A percentile compares a stretch with the other conserved stretches of the same genome.
These are phyloP conservation scores for Meteorus cinctellus DNA, from an alignment of 2,888 invertebrate species.

Conservation along the genomic window DNA sequence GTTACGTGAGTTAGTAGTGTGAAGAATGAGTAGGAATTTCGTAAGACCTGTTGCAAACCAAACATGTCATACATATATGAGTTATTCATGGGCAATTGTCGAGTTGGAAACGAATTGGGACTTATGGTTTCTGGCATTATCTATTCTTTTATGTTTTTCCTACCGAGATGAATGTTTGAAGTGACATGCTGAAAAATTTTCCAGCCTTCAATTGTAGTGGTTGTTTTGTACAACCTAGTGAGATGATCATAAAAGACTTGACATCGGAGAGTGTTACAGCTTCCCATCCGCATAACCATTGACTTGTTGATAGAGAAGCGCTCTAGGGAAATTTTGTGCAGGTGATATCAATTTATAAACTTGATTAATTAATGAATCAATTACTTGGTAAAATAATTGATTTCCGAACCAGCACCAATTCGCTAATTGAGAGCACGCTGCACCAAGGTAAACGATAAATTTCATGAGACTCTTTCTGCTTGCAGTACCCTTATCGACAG, in stretches of 20 bases:
- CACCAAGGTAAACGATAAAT: constrained; percentile 58
- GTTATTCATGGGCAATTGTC: not conserved
- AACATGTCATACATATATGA: constrained; percentile 19
- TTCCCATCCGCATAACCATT: constrained; percentile 62
- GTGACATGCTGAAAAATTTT: constrained; percentile 57
- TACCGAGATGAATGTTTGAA: constrained; percentile 60
- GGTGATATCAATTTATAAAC: constrained; percentile 5
- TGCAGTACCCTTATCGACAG: constrained; percentile 53
- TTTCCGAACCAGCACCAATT: constrained; percentile 63
- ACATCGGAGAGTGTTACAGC: constrained; percentile 42
- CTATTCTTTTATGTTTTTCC: not conserved
- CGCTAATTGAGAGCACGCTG: constrained; percentile 59
- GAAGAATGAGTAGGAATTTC: constrained; percentile 61
- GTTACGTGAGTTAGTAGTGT: constrained; percentile 53
- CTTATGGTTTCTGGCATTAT: not conserved
- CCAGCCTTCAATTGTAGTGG: constrained; percentile 58
- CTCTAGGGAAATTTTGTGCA: constrained; percentile 40
- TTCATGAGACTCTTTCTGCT: constrained; percentile 57
- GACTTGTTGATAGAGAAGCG: constrained; percentile 45
- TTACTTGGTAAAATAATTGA: constrained; percentile 58
- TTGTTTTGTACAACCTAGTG: constrained; percentile 54
- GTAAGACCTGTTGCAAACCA: constrained; percentile 55
- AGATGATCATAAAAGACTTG: constrained; percentile 53
- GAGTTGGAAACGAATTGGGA: not conserved
- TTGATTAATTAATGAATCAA: not conserved